phyloP scores from a whole-genome alignment of 2,113 vertebrate species.

The Gadus macrocephalus region DNA sequence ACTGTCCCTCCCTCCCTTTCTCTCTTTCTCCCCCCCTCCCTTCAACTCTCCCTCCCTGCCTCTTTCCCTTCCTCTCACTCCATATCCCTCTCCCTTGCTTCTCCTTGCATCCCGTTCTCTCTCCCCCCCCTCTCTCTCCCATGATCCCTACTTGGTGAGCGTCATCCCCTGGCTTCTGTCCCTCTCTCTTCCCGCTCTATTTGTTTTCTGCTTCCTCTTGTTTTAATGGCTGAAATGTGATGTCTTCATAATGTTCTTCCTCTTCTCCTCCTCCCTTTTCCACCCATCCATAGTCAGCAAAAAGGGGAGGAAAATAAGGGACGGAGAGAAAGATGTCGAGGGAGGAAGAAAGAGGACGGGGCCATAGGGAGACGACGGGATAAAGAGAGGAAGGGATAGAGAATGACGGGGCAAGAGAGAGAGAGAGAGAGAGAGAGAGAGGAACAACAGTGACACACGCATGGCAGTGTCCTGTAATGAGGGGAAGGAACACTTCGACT shows the following conservation, averaged over 20 bases:
- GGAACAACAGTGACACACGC: constrained; percentile 11
- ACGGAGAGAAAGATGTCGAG: too few species aligned
- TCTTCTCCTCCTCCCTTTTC: neutral
- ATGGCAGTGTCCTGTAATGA: constrained; percentile 35
- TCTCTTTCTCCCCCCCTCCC: neutral
- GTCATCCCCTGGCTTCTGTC: constrained; percentile 6
- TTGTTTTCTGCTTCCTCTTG: neutral
- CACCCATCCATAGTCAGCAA: too few species aligned
- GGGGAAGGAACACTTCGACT: constrained; percentile 45
- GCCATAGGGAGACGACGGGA: neutral
- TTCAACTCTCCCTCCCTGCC: neutral
- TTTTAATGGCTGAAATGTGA: too few species aligned
- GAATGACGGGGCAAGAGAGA: neutral
- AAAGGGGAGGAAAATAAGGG: too few species aligned
- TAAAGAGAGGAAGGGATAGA: neutral
- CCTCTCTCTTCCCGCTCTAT: constrained; percentile 14
- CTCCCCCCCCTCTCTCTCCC: neutral
- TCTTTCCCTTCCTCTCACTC: constrained; percentile 7
- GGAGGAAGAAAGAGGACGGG: too few species aligned
- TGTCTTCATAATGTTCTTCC: neutral
- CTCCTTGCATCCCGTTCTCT: neutral
- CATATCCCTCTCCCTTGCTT: neutral
- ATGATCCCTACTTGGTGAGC: constrained; percentile 5
- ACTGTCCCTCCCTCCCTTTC: constrained; percentile 6
- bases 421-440: constrained; percentile 3